Conservation (phyloP, 2,113 vertebrate species). For the Hemiscyllium ocellatum region DNA sequence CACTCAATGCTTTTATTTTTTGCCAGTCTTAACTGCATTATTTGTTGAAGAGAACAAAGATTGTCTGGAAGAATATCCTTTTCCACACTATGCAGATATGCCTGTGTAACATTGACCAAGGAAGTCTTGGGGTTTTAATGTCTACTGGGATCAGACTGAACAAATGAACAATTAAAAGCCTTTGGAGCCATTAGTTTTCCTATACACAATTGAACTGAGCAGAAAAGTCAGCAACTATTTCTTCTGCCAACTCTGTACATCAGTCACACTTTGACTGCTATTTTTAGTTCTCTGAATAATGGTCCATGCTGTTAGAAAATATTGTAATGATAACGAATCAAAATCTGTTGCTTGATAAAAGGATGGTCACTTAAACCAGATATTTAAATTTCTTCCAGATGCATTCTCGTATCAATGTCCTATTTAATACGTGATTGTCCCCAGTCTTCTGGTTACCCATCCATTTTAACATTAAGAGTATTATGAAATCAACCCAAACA, state of each 20-base stretch:
- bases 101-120: neutral
- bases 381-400: neutral
- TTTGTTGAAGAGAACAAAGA: neutral
- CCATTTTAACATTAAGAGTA: neutral
- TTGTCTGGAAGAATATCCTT: neutral
- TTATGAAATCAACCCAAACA: neutral
- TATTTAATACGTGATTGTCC: neutral
- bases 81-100: constrained; percentile 3
- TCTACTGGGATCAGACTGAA: constrained; percentile 32
- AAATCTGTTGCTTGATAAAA: neutral
- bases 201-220: neutral
- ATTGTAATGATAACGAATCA: neutral
- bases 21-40: neutral
- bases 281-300: neutral
- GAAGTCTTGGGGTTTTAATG: neutral
- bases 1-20: neutral
- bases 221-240: neutral
- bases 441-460: neutral
- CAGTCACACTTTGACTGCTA: neutral
- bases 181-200: neutral
- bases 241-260: neutral
- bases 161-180: constrained; percentile 27
- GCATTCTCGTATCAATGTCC: neutral
- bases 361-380: neutral
- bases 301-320: neutral